Percentiles rank a stretch among this genome's conserved stretches.
phyloP scores from a whole-genome alignment of 2,113 vertebrate genomes.

The Casuarius casuarius region DNA sequence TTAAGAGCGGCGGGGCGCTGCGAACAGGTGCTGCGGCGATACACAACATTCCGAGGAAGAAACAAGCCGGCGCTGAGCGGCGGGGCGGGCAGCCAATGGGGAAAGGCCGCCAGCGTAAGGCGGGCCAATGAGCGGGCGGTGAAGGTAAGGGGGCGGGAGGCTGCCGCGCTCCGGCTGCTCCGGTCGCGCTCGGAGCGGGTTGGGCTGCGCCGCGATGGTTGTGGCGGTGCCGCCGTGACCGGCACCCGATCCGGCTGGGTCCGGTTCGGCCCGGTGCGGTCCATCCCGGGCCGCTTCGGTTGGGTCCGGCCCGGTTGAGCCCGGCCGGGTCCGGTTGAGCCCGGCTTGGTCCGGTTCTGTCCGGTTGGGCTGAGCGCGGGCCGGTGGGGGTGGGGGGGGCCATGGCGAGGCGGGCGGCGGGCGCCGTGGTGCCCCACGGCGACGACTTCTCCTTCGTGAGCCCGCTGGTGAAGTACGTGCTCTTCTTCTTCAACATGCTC shows the following conservation, averaged over 20 bases:
- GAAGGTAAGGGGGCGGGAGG: not conserved
- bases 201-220: too few relatives aligned
- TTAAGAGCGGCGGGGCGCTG: not conserved
- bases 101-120: rapidly evolving
- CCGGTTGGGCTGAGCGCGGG: not conserved
- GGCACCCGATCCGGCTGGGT: too few relatives aligned
- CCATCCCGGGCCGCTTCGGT: too few relatives aligned
- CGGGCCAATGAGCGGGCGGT: not conserved
- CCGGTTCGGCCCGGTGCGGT: too few relatives aligned
- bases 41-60: not conserved
- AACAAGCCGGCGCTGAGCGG: not conserved
- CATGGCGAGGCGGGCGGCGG: constrained; percentile 44
- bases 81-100: rapidly evolving
- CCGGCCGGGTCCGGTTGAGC: too few relatives aligned
- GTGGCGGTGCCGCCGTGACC: too few relatives aligned
- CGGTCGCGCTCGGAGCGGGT: not conserved
- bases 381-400: rapidly evolving
- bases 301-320: too few relatives aligned
- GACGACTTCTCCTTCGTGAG: constrained; percentile 88
- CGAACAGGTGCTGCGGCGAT: not conserved
- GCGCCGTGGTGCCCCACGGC: not conserved
- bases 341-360: not conserved
- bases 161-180: too few relatives aligned
- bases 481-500: constrained; percentile 91
- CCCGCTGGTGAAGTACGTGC: constrained; percentile 88